These are phyloP conservation scores for Tillus elongatus DNA, from an alignment of 2,888 invertebrate species.

Conservation along the genomic window DNA sequence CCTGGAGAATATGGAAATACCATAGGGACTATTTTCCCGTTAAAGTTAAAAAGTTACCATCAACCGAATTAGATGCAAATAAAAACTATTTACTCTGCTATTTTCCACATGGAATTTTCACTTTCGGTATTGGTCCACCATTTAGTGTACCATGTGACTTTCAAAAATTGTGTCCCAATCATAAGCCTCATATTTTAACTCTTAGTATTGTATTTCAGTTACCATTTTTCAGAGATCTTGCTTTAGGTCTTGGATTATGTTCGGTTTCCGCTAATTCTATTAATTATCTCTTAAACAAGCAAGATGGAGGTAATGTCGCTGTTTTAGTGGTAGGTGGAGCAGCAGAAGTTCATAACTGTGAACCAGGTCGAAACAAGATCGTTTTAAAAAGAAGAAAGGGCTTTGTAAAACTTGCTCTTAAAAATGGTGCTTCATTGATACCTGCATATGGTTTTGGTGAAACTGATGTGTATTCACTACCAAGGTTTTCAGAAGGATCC, in stretches of 20 bases:
- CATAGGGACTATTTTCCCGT: constrained; percentile 81
- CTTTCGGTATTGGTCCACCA: constrained; percentile 67
- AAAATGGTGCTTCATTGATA: constrained; percentile 64
- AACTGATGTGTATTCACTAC: constrained; percentile 72
- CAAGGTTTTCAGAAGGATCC: constrained; percentile 63
- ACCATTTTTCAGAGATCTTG: constrained; percentile 63
- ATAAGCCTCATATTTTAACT: constrained; percentile 45
- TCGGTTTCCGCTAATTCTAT: constrained; percentile 61
- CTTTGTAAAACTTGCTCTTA: constrained; percentile 33
- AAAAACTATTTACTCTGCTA: constrained; percentile 78
- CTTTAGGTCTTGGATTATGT: constrained; percentile 46
- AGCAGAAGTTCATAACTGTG: constrained; percentile 74
- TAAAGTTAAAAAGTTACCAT: constrained; percentile 73
- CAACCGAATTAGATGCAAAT: constrained; percentile 67
- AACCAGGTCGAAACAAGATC: constrained; percentile 65
- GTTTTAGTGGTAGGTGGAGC: constrained; percentile 83
- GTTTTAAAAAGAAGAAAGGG: constrained; percentile 68
- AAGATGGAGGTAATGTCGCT: constrained; percentile 51
- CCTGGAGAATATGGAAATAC: constrained; percentile 61
- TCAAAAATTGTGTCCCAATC: constrained; percentile 40
- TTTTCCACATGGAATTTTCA: constrained; percentile 82
- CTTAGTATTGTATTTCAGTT: constrained; percentile 58
- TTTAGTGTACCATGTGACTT: constrained; percentile 50
- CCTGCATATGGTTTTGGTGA: constrained; percentile 90
- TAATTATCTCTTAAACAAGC: constrained; percentile 49